These are phyloP conservation scores for Calliopum simillimum DNA, from an alignment of 2,888 invertebrate species.

Conservation along the genomic window DNA sequence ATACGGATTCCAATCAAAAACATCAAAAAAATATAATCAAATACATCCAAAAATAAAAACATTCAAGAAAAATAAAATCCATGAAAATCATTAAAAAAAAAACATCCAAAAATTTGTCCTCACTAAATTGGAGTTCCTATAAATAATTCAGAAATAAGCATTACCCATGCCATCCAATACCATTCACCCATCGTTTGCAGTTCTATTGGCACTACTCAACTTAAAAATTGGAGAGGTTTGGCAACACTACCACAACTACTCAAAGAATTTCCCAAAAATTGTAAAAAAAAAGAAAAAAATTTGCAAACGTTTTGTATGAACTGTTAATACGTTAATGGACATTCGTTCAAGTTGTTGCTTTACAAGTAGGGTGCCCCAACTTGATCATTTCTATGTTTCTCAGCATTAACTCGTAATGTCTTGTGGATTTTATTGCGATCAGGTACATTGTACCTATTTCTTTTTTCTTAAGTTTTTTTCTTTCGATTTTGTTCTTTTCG, in stretches of 20 bases:
- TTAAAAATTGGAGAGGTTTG: neutral
- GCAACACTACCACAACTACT: conserved; percentile 13
- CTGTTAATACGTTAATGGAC: conserved; percentile 57
- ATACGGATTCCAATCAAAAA: no score
- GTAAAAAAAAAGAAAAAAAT: no score
- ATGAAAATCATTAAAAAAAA: no score
- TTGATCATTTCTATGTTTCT: neutral
- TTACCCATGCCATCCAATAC: no score
- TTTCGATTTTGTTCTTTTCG: conserved; percentile 20
- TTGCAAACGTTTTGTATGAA: conserved; percentile 45
- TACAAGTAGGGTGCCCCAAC: neutral
- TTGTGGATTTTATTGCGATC: conserved; percentile 15
- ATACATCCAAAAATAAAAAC: no score
- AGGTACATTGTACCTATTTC: conserved; percentile 34
- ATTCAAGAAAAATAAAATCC: no score
- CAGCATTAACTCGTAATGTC: conserved; percentile 3
- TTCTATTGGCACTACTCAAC: no score
- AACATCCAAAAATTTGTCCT: no score
- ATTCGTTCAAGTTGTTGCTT: conserved; percentile 33
- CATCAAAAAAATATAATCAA: no score
- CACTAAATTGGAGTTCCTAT: no score
- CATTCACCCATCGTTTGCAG: no score
- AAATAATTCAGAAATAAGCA: no score
- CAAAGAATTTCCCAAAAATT: conserved; percentile 12
- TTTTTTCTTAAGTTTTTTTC: conserved; percentile 9